Evolutionary conservation across 2,888 invertebrate species (phyloP), one percentile per base, ranked within the genome.

Genomic region (Ophraella communa): DNA sequence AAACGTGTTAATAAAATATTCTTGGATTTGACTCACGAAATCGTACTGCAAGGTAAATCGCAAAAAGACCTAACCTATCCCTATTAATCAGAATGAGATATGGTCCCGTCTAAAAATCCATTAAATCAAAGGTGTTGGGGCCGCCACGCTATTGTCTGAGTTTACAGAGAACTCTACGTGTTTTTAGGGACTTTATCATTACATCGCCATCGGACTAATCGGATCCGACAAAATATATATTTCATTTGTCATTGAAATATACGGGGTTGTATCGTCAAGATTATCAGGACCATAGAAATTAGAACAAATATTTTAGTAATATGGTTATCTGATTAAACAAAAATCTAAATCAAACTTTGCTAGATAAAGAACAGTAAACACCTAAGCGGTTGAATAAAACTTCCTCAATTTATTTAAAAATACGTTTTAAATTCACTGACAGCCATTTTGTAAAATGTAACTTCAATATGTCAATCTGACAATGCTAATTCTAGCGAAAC

Each of bases 171-270:
- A 68, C 68, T 63, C 71, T 72, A 70, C 66, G 60, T 68, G 66
- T 65, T 63, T 52, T 54, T 14, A 49, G 56, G 64, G 72, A 72
- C 71, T 71, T 71, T 75, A 76, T 75, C 74, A 69, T 70, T 66
- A 65, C 68, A 73, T 75, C 68, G 62, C 69, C 65, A 71, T 71
- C 69, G 63, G 70, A 66, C 66, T 70, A 71, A 72, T 71, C 72
- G 67, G 66, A 66, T 62, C 65, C 63, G 57, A 61, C 69, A 64
- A 70, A 70, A 73, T 74, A 73, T 75, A 73, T 73, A 75, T 74
- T 75, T 73, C 71, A 71, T 72, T 72, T 68, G 71, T 69, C 60
- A 65, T 47, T 69, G 44, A 24, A 24, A 27, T 33, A 21, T 52
- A 59, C 59, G 47, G 24, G 66, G 69, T 35, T 8, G 4, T 20